phyloP scores from a whole-genome alignment of 1,140 invertebrate species.

The Drosophila willistoni region DNA sequence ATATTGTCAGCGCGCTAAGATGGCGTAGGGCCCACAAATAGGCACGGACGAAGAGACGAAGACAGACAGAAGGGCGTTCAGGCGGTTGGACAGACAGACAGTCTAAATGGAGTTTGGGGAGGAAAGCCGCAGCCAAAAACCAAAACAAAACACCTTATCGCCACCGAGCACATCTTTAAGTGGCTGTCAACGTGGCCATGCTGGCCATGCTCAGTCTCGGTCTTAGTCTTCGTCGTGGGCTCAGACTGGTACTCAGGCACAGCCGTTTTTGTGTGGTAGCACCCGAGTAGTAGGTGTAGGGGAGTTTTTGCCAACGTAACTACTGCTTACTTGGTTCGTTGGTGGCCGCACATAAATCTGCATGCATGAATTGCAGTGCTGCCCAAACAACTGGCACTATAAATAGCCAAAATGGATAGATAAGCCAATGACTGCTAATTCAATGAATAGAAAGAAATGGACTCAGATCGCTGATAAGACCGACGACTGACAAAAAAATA shows the following conservation, averaged over 20 bases:
- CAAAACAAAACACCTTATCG: constrained; percentile 80
- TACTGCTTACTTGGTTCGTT: constrained; percentile 35
- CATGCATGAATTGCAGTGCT: constrained; percentile 41
- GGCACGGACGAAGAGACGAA: not conserved
- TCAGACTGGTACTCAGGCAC: not conserved
- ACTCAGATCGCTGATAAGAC: not conserved
- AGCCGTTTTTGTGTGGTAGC: not conserved
- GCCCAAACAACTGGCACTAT: constrained; percentile 29
- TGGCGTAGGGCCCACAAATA: not conserved
- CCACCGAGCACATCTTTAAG: constrained; percentile 75
- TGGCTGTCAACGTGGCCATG: constrained; percentile 71
- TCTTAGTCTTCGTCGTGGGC: not conserved
- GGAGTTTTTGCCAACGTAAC: constrained; percentile 25
- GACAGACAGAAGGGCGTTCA: not conserved
- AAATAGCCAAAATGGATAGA: constrained; percentile 41
- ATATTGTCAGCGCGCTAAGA: constrained; percentile 65
- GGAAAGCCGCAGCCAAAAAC: constrained; percentile 35
- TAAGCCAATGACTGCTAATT: constrained; percentile 3
- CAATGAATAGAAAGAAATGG: not conserved
- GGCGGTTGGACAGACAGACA: not conserved
- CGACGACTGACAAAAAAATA: not conserved
- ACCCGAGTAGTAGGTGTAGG: not conserved
- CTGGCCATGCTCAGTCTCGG: constrained; percentile 4
- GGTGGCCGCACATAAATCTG: constrained; percentile 56
- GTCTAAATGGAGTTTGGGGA: not conserved